Percentiles rank a stretch among this genome's conserved stretches.
Evolutionary conservation across 2,797 vertebrate species (phyloP).

Genomic region (Pseudotriccus pelzelni): DNA sequence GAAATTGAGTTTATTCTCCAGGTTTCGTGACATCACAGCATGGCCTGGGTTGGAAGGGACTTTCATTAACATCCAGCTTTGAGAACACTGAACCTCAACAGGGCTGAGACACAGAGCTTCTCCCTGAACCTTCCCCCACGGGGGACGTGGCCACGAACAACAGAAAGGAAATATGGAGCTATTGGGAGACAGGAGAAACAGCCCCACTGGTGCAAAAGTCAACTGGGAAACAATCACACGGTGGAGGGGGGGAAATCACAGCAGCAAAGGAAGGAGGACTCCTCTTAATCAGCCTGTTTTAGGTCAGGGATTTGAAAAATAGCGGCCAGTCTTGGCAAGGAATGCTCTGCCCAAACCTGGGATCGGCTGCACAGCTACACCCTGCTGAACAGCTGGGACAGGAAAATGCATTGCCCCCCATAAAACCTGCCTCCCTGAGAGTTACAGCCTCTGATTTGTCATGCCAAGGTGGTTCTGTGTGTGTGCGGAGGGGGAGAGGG

Average conservation of each 20-base stretch:
- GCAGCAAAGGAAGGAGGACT: not conserved
- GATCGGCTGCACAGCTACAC: not conserved
- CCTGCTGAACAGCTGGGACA: constrained; percentile 11
- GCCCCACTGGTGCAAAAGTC: not conserved
- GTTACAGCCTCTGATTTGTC: constrained; percentile 21
- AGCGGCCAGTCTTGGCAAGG: not conserved
- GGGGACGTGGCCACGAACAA: not conserved
- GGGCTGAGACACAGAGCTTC: not conserved
- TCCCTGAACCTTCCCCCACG: not conserved
- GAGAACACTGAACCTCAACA: not conserved
- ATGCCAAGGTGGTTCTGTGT: not conserved
- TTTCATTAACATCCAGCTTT: not conserved
- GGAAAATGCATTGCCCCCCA: constrained; percentile 28
- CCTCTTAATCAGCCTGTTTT: constrained; percentile 2
- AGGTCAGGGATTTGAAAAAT: constrained; percentile 29
- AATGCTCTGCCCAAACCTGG: not conserved
- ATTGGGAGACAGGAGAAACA: not conserved
- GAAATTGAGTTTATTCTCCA: not conserved
- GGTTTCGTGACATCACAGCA: not conserved
- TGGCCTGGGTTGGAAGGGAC: not conserved
- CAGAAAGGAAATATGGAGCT: not conserved
- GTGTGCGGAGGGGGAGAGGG: not conserved
- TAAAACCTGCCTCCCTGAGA: constrained; percentile 34
- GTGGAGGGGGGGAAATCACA: not conserved
- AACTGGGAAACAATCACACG: not conserved